These are phyloP conservation scores for Drosophila mauritiana DNA, from an alignment of 1,140 invertebrate species.

Conservation along the genomic window DNA sequence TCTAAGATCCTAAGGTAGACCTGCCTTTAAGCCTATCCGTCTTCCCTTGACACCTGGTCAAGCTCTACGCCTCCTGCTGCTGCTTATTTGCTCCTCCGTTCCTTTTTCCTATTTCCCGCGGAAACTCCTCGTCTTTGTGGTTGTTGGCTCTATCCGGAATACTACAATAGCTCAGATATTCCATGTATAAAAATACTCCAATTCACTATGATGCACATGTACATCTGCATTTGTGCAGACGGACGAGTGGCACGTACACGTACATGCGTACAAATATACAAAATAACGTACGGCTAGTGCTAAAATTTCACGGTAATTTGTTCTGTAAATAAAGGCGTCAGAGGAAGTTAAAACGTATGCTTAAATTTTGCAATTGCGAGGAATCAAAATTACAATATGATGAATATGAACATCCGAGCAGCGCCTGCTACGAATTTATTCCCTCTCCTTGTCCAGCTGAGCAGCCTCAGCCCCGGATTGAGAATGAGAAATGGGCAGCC, in stretches of 20 bases:
- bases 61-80: constrained; percentile 1
- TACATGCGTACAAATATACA: constrained; percentile 73
- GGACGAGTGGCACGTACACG: constrained; percentile 61
- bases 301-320: constrained; percentile 81
- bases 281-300: constrained; percentile 68
- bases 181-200: constrained; percentile 65
- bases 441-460: constrained; percentile 25
- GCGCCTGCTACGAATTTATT: constrained; percentile 55
- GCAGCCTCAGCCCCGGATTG: constrained; percentile 9
- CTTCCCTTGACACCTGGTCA: constrained; percentile 3
- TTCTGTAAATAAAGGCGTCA: constrained; percentile 70
- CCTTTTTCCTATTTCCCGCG: constrained; percentile 4
- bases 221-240: constrained; percentile 62
- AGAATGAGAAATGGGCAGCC: background rate
- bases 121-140: constrained; percentile 1
- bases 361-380: constrained; percentile 70
- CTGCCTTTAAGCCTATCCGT: constrained; percentile 1
- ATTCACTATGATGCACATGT: constrained; percentile 58
- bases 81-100: constrained; percentile 7
- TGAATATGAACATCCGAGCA: constrained; percentile 58
- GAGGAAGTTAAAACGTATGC: constrained; percentile 61
- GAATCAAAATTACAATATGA: constrained; percentile 64
- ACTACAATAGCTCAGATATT: constrained; percentile 43
- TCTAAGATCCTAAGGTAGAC: background rate
- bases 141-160: constrained; percentile 30